Evolutionary conservation across 2,797 vertebrate genomes (phyloP), one percentile per base, ranked within the genome.

Genomic region (Crocidura indochinensis): DNA sequence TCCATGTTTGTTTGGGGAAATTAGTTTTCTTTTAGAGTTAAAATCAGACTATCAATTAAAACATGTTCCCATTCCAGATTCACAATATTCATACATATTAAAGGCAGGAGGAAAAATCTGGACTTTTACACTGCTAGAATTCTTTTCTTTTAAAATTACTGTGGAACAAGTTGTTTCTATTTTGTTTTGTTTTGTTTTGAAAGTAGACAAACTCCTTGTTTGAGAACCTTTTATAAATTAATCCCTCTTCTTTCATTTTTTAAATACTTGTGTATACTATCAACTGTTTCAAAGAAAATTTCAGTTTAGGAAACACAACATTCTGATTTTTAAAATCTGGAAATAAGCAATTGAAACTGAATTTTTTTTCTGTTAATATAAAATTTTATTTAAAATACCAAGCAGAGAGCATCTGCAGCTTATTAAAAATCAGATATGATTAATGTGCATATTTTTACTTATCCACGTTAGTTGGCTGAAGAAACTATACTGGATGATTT

Each of bases 21-120:
- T 47, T 31, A 60, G 9, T 51, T 29, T 65, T 79, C 84, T 65
- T 79, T 38, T 60, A 75, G 47, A 74, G 56, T 84, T 24, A 85
- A 92, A 93, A 31, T 69, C 82, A 84, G 22, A 74, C 44, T 60
- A 71, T 74, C 38, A 91, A 80, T 47, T 84, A 94, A 88, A 92
- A 78, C 19, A 81, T 88, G 90, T 74, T 15, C 75, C 44, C 90
- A 53, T 29, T 68, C n/a, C 65, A 14, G 46, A 78, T 87, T 87
- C 31, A 77, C 31, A 88, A 93, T 81, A 87, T 68, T 68, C 64
- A 65, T 31, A 76, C 2, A 84, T 77, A 10, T 46, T 92, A 89
- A 67, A 20, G 56, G 22, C 8, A 81, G 11, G 20, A 20, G 46
- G 73, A 72, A 88, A 65, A 22, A 38, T 53, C 67, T 71, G 72